Evolutionary conservation across 53 echinoderm and acorn worm species (phyloP).

Genomic region (Echinarachnius parma): DNA sequence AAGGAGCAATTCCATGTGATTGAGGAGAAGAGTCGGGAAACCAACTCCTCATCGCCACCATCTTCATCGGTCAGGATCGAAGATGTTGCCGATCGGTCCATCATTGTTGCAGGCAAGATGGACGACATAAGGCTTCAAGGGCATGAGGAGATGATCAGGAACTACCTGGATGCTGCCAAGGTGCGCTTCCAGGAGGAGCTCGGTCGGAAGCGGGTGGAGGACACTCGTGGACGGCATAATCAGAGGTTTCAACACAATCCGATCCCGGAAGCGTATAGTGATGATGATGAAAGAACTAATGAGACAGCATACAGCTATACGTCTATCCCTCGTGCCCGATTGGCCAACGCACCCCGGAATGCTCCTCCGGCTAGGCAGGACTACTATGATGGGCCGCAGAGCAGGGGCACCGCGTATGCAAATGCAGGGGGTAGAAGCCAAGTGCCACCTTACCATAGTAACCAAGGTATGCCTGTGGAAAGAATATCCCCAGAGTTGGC

Average conservation of each 20-base stretch:
- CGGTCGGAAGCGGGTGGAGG: conserved; percentile 36
- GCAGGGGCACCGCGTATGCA: too few species aligned
- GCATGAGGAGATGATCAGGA: conserved; percentile 77
- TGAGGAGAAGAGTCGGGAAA: conserved; percentile 2
- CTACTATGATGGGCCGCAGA: not conserved
- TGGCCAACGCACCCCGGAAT: not conserved
- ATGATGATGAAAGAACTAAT: conserved; percentile 40
- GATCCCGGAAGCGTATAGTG: not conserved
- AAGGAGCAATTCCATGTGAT: conserved; percentile 12
- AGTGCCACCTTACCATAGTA: too few species aligned
- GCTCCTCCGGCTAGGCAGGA: not conserved
- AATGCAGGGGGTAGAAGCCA: too few species aligned
- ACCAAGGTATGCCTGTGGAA: too few species aligned
- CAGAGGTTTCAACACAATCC: conserved; percentile 10
- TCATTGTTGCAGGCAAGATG: conserved; percentile 66
- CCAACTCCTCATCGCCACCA: not conserved
- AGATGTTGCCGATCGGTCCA: conserved; percentile 52
- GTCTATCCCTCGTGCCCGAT: conserved; percentile 5
- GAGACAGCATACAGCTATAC: conserved; percentile 4
- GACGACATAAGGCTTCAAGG: conserved; percentile 58
- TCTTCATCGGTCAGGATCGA: conserved; percentile 44
- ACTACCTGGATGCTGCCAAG: conserved; percentile 68
- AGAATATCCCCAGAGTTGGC: too few species aligned
- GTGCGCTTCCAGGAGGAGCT: conserved; percentile 60
- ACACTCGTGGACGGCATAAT: conserved; percentile 37